A percentile compares a stretch with the other conserved stretches of the same genome.
phyloP scores from a whole-genome alignment of 2,888 invertebrate species.

The Idaea dimidiata region DNA sequence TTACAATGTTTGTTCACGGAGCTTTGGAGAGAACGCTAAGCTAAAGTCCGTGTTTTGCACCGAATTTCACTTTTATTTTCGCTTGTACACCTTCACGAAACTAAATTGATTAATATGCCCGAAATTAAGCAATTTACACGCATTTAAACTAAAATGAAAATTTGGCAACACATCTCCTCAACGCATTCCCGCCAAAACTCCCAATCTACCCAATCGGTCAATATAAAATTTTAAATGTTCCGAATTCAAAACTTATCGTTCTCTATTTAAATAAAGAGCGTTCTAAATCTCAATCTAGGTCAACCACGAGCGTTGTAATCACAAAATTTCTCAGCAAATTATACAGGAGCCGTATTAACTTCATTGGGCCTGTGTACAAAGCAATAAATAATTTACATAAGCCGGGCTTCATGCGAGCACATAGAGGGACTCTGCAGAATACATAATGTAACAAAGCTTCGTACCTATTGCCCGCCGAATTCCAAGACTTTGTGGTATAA shows the following conservation, averaged over 20 bases:
- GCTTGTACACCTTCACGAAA: no score
- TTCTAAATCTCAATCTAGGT: background rate
- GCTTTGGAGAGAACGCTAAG: no score
- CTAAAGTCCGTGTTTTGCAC: no score
- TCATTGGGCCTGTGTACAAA: conserved; percentile 23
- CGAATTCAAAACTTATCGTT: background rate
- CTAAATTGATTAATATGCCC: no score
- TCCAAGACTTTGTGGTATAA: conserved; percentile 56
- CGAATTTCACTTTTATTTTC: no score
- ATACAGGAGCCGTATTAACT: conserved; percentile 13
- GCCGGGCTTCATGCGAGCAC: conserved; percentile 26
- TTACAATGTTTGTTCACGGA: no score
- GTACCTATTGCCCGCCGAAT: conserved; percentile 73
- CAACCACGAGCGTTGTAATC: background rate
- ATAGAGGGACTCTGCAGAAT: conserved; percentile 59
- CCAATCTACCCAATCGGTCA: no score
- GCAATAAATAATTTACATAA: conserved; percentile 43
- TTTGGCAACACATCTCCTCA: no score
- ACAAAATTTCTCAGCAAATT: conserved; percentile 1
- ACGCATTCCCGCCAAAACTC: no score
- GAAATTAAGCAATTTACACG: no score
- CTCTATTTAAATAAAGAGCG: background rate
- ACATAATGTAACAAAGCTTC: conserved; percentile 72
- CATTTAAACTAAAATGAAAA: no score
- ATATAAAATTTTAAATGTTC: no score